A percentile compares a stretch with the other conserved stretches of the same genome.
Conservation (phyloP, 1,140 invertebrate genomes). For the Mycetomoellerius zeteki region DNA sequence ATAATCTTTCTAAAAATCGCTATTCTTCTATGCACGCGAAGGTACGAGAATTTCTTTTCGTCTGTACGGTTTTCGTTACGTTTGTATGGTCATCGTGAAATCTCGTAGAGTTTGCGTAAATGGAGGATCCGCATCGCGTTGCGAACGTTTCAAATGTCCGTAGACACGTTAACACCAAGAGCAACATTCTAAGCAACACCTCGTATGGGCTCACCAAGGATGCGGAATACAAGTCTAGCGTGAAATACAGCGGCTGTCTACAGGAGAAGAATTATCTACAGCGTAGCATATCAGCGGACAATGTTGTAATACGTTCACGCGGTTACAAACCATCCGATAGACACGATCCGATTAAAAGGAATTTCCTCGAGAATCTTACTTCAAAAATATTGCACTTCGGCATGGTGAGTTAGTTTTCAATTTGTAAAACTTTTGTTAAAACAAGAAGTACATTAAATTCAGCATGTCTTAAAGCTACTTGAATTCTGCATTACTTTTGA, state of each 20-base stretch:
- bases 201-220: slow-evolving; percentile 75
- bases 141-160: slow-evolving; percentile 54
- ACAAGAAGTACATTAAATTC: neutral
- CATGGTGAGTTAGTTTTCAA: slow-evolving; percentile 87
- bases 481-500: neutral
- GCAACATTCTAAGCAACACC: slow-evolving; percentile 78
- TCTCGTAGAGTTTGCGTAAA: slow-evolving; percentile 49
- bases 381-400: slow-evolving; percentile 92
- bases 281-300: slow-evolving; percentile 83
- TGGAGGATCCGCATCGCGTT: slow-evolving; percentile 51
- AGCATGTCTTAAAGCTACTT: neutral
- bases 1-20: neutral
- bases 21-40: neutral
- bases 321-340: slow-evolving; percentile 95
- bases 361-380: slow-evolving; percentile 93
- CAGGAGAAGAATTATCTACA: slow-evolving; percentile 79
- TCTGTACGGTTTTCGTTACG: neutral
- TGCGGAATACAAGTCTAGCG: slow-evolving; percentile 75
- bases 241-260: slow-evolving; percentile 73
- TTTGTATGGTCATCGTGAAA: slow-evolving; percentile 13
- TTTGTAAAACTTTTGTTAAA: neutral
- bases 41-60: neutral
- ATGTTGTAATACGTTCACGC: slow-evolving; percentile 88
- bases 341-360: slow-evolving; percentile 92
- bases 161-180: slow-evolving; percentile 69